Percentiles rank a stretch among this genome's conserved stretches.
Evolutionary conservation across 2,888 invertebrate species (phyloP).

Genomic region (Proisotoma minuta): DNA sequence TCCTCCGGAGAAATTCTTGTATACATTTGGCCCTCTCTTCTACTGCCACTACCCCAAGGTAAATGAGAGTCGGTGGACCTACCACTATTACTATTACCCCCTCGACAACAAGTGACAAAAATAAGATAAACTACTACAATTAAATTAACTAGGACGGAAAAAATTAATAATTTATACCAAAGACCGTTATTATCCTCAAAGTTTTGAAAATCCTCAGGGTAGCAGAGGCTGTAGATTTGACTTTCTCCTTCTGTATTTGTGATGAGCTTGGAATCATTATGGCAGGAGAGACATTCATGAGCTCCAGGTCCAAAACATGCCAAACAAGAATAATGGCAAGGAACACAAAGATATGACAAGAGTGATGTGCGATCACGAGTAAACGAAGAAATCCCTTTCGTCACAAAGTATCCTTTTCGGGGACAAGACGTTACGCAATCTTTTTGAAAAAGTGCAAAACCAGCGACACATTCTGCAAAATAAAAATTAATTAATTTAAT

Average conservation of each 20-base stretch:
- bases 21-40: slow-evolving; percentile 19
- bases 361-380: slow-evolving; percentile 9
- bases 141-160: slow-evolving; percentile 52
- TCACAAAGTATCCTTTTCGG: slow-evolving; percentile 36
- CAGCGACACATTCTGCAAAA: slow-evolving; percentile 64
- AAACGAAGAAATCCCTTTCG: slow-evolving; percentile 19
- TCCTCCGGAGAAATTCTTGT: slow-evolving; percentile 33
- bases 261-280: slow-evolving; percentile 59
- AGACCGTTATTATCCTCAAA: slow-evolving; percentile 54
- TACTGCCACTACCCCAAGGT: neutral
- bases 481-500: slow-evolving; percentile 42
- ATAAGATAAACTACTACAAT: slow-evolving; percentile 48
- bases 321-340: slow-evolving; percentile 71
- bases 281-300: slow-evolving; percentile 65
- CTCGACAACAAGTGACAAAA: slow-evolving; percentile 34
- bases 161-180: slow-evolving; percentile 55
- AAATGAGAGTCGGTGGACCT: slow-evolving; percentile 17
- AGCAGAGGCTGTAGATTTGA: slow-evolving; percentile 53
- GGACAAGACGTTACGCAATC: slow-evolving; percentile 63
- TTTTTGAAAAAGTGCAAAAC: slow-evolving; percentile 58
- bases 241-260: slow-evolving; percentile 51
- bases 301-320: slow-evolving; percentile 65
- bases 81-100: slow-evolving; percentile 1
- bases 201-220: slow-evolving; percentile 54
- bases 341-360: slow-evolving; percentile 54